Evolutionary conservation across 2,888 invertebrate genomes (phyloP).

Genomic region (Nemoura dubitans): DNA sequence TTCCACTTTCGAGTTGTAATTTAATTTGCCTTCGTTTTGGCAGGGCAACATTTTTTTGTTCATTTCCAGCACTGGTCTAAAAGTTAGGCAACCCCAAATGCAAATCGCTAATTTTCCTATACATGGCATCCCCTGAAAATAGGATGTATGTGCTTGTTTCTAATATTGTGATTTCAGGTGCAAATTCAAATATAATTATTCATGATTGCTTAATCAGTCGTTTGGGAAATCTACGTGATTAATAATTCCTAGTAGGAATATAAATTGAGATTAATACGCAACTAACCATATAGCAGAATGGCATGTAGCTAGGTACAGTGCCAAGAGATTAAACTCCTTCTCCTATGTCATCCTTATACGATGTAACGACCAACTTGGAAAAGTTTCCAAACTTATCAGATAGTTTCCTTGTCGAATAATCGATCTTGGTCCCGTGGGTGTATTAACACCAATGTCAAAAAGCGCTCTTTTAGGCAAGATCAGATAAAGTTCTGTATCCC

Average conservation of each 20-base stretch:
- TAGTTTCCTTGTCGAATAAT: slow-evolving; percentile 21
- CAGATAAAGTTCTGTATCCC: not conserved
- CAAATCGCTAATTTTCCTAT: not conserved
- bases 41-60: not conserved
- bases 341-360: not conserved
- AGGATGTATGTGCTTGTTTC: not conserved
- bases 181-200: slow-evolving; percentile 22
- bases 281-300: not conserved
- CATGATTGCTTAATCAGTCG: slow-evolving; percentile 37
- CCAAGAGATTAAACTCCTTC: no score
- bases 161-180: not conserved
- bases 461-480: not conserved
- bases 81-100: not conserved
- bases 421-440: not conserved
- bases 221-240: slow-evolving; percentile 30
- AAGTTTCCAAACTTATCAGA: slow-evolving; percentile 25
- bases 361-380: not conserved
- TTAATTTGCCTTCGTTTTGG: not conserved
- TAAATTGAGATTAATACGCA: slow-evolving; percentile 38
- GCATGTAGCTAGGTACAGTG: not conserved
- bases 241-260: slow-evolving; percentile 31
- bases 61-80: not conserved
- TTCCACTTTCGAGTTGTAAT: not conserved
- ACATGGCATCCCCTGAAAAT: not conserved
- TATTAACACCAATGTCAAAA: not conserved